phyloP scores from a whole-genome alignment of 2,888 invertebrate species.

The Dysmachus trigonus region DNA sequence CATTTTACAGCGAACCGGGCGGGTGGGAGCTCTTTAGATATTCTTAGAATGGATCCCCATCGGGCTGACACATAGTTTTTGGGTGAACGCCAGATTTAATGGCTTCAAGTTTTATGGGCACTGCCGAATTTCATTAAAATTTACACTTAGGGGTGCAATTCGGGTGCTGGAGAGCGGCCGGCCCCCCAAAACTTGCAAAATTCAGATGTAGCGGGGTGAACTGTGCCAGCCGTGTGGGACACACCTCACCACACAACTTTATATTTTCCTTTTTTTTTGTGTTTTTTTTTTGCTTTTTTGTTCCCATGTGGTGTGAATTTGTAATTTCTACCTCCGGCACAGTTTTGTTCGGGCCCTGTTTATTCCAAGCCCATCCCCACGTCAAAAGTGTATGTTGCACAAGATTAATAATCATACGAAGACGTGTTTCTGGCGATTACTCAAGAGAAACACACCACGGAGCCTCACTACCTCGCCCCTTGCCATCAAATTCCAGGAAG shows the following conservation, averaged over 20 bases:
- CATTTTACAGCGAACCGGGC: background rate
- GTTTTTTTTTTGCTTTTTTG: background rate
- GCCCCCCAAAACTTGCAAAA: background rate
- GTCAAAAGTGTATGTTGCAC: conserved; percentile 32
- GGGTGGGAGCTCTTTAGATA: conserved; percentile 19
- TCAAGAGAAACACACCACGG: background rate
- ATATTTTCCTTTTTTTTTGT: background rate
- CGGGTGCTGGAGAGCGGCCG: background rate
- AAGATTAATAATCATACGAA: conserved; percentile 19
- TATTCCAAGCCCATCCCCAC: background rate
- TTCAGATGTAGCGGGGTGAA: background rate
- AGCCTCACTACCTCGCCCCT: background rate
- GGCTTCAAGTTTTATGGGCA: conserved; percentile 46
- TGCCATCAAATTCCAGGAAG: background rate
- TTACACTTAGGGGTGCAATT: conserved; percentile 44
- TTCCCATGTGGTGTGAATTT: conserved; percentile 16
- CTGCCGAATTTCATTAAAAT: conserved; percentile 48
- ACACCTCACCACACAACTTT: background rate
- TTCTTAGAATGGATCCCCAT: conserved; percentile 27
- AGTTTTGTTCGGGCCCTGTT: background rate
- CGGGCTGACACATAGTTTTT: conserved; percentile 40
- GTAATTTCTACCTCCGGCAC: background rate
- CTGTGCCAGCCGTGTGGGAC: background rate
- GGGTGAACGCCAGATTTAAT: conserved; percentile 47
- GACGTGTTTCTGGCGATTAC: conserved; percentile 26